Base-by-base conservation (phyloP, 2,888 invertebrate genomes). In the Caenorhabditis japonica region DNA sequence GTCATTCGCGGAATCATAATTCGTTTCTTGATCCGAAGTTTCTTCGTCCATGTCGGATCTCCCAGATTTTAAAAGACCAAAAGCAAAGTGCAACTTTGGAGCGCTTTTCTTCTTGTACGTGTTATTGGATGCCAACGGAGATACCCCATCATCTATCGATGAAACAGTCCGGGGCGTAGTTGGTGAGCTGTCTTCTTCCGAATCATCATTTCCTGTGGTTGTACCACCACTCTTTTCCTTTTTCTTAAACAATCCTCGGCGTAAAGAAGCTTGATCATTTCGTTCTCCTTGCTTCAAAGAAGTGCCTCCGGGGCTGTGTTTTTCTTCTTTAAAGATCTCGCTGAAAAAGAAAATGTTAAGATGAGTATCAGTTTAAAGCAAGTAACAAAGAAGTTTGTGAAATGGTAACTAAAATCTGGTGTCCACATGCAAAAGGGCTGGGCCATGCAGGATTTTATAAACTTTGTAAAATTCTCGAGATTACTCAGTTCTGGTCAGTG, bases 21-120 rank as follows among this genome's bases (percentile, higher is more conserved):
- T 76, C 17, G 15, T 47, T 17, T 61, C 68, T 12, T 73, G 53
- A 59, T 88, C 86, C 30, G 87, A 87, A 17, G 87, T 88, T 15
- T 89, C 89, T 49, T 89, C 89, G 46, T 89, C 84, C 43, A 75
- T 76, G 12, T 85, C 85, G 2, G 74, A 70, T 27, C 78, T 72
- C 0, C 77, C 83, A n/a, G 82, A 80, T 75, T 85, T 86, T 34
- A 86, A 69, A 8, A 86, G 71, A 33, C 83, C 84, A 66, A 86
- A 83, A 0, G 86, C 86, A 58, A 89, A 86, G 71, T 89, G 88
- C 56, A 90, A 88, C 75, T 89, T 89, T 77, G 89, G 88, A 68
- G 89, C 83, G 33, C 89, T 88, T 72, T 88, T 88, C 59, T 89
- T 87, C 47, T 88, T 87, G 3, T 76, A 47, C 12, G 58, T 64